phyloP scores from a whole-genome alignment of 2,888 invertebrate species.

The Pristionchus maxplancki region DNA sequence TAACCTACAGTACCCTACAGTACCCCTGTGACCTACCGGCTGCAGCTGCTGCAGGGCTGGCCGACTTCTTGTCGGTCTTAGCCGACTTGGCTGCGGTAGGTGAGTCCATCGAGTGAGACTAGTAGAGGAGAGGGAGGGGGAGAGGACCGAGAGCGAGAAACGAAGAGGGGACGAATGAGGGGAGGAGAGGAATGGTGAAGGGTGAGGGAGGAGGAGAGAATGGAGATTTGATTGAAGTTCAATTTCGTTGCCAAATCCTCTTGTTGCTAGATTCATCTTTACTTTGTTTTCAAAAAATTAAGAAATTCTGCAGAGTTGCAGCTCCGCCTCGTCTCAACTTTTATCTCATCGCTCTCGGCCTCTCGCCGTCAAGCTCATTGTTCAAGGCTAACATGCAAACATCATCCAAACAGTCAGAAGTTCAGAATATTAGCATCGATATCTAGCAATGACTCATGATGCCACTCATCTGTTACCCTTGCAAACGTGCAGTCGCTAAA shows the following conservation, averaged over 20 bases:
- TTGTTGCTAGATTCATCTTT: not conserved
- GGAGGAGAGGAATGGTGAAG: not conserved
- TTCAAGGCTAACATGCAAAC: too few species aligned
- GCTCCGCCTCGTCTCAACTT: too few species aligned
- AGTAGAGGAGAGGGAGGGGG: not conserved
- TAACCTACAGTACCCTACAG: not conserved
- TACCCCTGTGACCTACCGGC: not conserved
- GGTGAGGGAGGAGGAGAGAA: not conserved
- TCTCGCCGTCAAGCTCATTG: too few species aligned
- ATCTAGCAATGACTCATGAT: too few species aligned
- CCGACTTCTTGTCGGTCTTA: not conserved
- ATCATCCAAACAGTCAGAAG: too few species aligned
- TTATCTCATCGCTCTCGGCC: too few species aligned
- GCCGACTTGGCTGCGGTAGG: not conserved
- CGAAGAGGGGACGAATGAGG: not conserved
- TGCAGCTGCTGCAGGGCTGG: not conserved
- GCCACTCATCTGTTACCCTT: not conserved
- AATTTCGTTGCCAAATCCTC: not conserved
- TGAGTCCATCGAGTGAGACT: not conserved
- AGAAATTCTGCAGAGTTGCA: too few species aligned
- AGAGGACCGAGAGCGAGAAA: not conserved
- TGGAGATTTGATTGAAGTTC: not conserved
- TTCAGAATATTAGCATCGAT: too few species aligned
- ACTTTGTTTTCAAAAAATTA: not conserved
- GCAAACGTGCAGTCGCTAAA: not conserved